Base-by-base conservation (phyloP, 2,113 vertebrate genomes). In the Ondatra zibethicus region DNA sequence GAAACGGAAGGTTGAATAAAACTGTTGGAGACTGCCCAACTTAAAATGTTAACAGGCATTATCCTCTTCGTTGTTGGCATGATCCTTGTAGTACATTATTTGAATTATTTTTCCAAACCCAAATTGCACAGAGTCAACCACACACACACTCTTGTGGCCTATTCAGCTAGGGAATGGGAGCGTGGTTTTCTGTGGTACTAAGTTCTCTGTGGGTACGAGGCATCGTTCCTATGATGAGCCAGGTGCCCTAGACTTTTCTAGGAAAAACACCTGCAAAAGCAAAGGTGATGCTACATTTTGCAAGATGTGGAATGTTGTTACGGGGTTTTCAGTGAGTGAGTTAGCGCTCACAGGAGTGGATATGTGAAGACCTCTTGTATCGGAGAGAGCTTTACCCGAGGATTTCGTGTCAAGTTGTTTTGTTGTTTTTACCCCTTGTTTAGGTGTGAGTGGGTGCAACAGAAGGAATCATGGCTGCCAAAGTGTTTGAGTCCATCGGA, bases 401-500 rank as follows among this genome's bases (percentile, higher is more conserved):
- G 58, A 66, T 31, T 52, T 1, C 76, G 47, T 11, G 78, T 76
- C 39, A 52, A 25, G 17, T 65, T 72, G 42, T 90, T 94, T 95
- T 82, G 31, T 95, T 89, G 36, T 90, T 92, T 96, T 96, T 66
- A 52, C 52, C 50, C 29, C 36, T 7, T 45, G 36, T 23, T 33
- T 63, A 98, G 98, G 96, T 95, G 97, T 97, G 93, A 72, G 98
- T 84, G 94, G 94, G 31, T 82, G 82, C 96, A 68, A 47, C 23
- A 94, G 88, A 95, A 80, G 73, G 63, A 95, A 94, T 91, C 63
- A 99, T 99, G 99, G 98, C 99, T 14, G 99, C 99, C 36, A 99
- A 99, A 96, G 98, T 99, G 76, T 99, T 99, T 92, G 99, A 99
- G 95, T 98, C 99, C 8, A 98, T 99, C 39, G 99, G 99, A 84